Evolutionary conservation across 2,797 vertebrate genomes (phyloP).

Genomic region (Urosaurus nigricauda): DNA sequence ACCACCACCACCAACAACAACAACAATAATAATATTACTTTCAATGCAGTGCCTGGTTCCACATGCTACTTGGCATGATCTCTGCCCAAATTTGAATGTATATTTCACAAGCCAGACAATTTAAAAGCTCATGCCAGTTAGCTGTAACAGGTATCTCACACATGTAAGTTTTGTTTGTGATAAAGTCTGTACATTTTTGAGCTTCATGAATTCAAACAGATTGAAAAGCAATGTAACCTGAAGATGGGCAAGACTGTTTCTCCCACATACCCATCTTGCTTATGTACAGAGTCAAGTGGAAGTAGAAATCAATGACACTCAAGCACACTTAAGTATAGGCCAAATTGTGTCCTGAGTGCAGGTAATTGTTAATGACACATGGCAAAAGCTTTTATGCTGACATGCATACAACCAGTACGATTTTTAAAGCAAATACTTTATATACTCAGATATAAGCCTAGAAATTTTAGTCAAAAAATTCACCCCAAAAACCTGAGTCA

Average conservation of each 20-base stretch:
- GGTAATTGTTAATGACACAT: conserved; percentile 10
- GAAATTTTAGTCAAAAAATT: no score
- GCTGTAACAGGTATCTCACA: not conserved
- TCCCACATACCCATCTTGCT: no score
- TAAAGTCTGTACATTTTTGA: not conserved
- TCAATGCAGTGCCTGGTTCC: not conserved
- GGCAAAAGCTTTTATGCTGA: not conserved
- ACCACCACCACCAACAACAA: no score
- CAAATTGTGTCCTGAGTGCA: not conserved
- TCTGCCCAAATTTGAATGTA: no score
- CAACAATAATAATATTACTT: no score
- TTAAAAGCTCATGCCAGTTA: not conserved
- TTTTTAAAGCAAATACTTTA: not conserved
- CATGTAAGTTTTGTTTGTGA: not conserved
- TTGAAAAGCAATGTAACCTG: not conserved
- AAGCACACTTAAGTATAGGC: not conserved
- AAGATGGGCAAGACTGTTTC: not conserved
- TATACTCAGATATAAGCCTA: no score
- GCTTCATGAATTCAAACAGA: not conserved
- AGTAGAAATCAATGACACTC: conserved; percentile 18
- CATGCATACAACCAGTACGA: not conserved
- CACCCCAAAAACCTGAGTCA: no score
- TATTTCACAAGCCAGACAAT: no score
- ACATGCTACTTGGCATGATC: not conserved
- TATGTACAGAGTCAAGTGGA: not conserved